Conservation (phyloP, 2,888 invertebrate species). For the Andricus quercusramuli region DNA sequence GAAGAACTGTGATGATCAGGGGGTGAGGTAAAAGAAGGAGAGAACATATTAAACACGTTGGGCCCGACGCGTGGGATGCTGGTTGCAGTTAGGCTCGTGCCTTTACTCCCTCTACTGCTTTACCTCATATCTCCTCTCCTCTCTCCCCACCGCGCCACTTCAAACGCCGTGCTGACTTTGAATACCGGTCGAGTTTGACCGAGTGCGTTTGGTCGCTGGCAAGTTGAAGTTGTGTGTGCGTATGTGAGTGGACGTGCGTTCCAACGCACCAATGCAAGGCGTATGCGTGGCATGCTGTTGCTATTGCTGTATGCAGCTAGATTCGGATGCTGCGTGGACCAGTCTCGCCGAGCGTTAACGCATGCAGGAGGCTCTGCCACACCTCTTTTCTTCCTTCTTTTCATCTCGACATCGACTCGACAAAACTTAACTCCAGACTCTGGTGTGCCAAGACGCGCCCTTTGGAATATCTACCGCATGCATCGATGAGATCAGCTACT, state of each 20-base stretch:
- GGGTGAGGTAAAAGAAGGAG: slow-evolving; percentile 49
- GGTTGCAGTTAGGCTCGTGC: slow-evolving; percentile 76
- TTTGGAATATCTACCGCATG: slow-evolving; percentile 55
- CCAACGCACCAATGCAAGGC: slow-evolving; percentile 35
- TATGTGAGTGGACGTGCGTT: slow-evolving; percentile 30
- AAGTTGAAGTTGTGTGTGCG: background rate
- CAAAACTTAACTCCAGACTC: slow-evolving; percentile 45
- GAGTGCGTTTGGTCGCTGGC: slow-evolving; percentile 45
- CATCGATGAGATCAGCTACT: slow-evolving; percentile 46
- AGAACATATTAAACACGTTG: slow-evolving; percentile 64
- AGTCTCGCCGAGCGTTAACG: slow-evolving; percentile 59
- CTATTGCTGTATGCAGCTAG: slow-evolving; percentile 64
- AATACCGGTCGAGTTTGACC: slow-evolving; percentile 70
- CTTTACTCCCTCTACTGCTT: slow-evolving; percentile 66
- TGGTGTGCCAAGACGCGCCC: slow-evolving; percentile 65
- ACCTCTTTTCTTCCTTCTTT: slow-evolving; percentile 74
- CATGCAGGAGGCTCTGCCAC: slow-evolving; percentile 69
- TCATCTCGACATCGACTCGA: slow-evolving; percentile 60
- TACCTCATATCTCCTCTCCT: slow-evolving; percentile 44
- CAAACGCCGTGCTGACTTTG: slow-evolving; percentile 64
- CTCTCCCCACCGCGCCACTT: slow-evolving; percentile 52
- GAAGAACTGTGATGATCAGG: slow-evolving; percentile 12
- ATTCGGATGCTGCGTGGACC: slow-evolving; percentile 73
- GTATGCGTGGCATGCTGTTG: slow-evolving; percentile 58
- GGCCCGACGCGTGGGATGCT: slow-evolving; percentile 72